These are phyloP conservation scores for Osmerus eperlanus DNA, from an alignment of 2,113 vertebrate species.

Conservation along the genomic window DNA sequence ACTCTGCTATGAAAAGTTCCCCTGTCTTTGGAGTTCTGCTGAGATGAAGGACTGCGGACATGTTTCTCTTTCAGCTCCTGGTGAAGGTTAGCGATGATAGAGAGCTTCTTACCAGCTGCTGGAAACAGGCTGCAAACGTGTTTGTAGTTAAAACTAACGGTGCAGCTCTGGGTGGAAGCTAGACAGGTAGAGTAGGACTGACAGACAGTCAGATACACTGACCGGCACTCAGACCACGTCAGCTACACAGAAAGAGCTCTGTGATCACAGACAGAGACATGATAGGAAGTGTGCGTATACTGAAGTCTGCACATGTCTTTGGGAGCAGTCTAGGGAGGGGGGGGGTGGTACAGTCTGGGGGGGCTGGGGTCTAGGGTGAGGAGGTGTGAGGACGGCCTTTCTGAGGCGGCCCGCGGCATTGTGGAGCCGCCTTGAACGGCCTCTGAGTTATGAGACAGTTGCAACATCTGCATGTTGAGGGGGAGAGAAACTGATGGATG, in stretches of 20 bases:
- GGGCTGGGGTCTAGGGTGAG: slow-evolving; percentile 5
- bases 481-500: slow-evolving; percentile 69
- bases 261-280: too few relatives aligned
- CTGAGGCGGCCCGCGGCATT: slow-evolving; percentile 50
- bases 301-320: too few relatives aligned
- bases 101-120: background rate
- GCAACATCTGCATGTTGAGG: slow-evolving; percentile 70
- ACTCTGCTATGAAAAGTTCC: slow-evolving; percentile 24
- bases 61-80: slow-evolving; percentile 33
- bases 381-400: slow-evolving; percentile 18
- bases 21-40: slow-evolving; percentile 33
- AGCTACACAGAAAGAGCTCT: too few relatives aligned
- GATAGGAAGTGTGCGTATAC: background rate
- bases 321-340: too few relatives aligned
- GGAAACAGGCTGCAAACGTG: background rate
- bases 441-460: slow-evolving; percentile 70
- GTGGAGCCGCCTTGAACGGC: slow-evolving; percentile 57
- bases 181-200: background rate
- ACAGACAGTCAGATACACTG: background rate
- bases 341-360: background rate
- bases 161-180: background rate
- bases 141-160: background rate
- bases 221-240: background rate
- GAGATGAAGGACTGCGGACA: slow-evolving; percentile 36
- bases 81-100: slow-evolving; percentile 14